phyloP scores from a whole-genome alignment of 1,140 invertebrate species.

The Halesus radiatus region DNA sequence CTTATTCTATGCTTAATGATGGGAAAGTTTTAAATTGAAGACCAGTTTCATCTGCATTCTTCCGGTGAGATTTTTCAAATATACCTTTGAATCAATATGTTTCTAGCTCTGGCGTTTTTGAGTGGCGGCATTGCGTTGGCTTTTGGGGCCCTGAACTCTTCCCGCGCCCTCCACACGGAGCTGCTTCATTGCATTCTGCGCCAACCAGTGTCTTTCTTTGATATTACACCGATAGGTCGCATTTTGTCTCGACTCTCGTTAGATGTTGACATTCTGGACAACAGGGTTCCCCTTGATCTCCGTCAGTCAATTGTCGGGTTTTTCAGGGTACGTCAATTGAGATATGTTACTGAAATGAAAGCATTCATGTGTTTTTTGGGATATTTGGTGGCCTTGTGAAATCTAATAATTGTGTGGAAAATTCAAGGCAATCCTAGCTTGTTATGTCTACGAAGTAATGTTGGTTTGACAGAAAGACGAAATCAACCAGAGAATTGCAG shows the following conservation, averaged over 20 bases:
- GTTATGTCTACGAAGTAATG: too few species aligned
- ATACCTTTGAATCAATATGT: constrained; percentile 8
- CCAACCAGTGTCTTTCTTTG: constrained; percentile 82
- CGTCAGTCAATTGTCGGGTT: constrained; percentile 62
- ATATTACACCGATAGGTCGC: constrained; percentile 80
- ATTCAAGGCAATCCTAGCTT: too few species aligned
- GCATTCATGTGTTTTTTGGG: too few species aligned
- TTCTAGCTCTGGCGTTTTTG: constrained; percentile 71
- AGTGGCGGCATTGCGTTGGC: constrained; percentile 71
- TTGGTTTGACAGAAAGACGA: too few species aligned
- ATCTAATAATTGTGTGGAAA: too few species aligned
- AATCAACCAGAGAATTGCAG: not conserved
- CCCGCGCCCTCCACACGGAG: constrained; percentile 71
- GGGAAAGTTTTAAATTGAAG: too few species aligned
- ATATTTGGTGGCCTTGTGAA: too few species aligned
- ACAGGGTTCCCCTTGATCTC: constrained; percentile 62
- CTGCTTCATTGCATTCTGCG: constrained; percentile 76
- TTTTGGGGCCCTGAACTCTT: constrained; percentile 75
- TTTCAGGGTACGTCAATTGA: constrained; percentile 62
- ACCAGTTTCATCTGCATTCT: too few species aligned
- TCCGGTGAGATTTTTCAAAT: too few species aligned
- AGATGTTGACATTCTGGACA: constrained; percentile 74
- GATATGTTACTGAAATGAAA: not conserved
- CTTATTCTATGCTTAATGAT: too few species aligned
- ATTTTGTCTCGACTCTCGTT: constrained; percentile 82